Base-by-base conservation (phyloP, 2,888 invertebrate species). In the Siphlonurus alternatus region DNA sequence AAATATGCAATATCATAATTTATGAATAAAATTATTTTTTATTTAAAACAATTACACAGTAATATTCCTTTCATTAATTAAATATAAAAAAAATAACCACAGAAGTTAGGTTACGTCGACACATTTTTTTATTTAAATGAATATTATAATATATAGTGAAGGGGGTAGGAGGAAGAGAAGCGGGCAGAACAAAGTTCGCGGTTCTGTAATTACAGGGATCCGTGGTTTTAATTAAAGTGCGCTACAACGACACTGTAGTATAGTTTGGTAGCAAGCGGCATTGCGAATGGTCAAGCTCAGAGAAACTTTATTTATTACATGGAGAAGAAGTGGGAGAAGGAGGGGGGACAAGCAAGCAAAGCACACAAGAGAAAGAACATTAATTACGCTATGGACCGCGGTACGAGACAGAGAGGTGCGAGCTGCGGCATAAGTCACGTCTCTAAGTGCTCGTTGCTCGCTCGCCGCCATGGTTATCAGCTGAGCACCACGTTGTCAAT, bases 161-260 rank as follows among this genome's bases (percentile, higher is more conserved):
- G n/a, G 53, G 22, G 23, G 63, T 61, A 18, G 18, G 56, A 63
- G 22, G 59, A 20, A 59, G 20, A 38, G 15, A 38, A 60, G 23
- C 15, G 59, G 15, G 54, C 54, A 62, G 61, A 64, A 54, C 25
- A 65, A 25, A 66, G 62, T 25, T 51, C 38, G 53, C 56, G 62
- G 60, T 23, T 23, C 53, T 22, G 63, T 66, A 66, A 66, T 66
- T 66, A 66, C 63, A 66, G 66, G 64, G 64, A 61, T 62, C 63
- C 23, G 65, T 61, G 65, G 63, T 66, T 64, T 63, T 66, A 66
- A 66, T 66, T 66, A 66, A 63, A 22, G 38, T 63, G 10, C 54
- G 20, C 61, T 53, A 53, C 64, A n/a, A n/a, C n/a, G n/a, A n/a
- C n/a, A n/a, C n/a, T n/a, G n/a, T n/a, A n/a, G n/a, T n/a, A n/a